Percentiles rank a stretch among this genome's conserved stretches.
These are phyloP conservation scores for Laticauda colubrina DNA, from an alignment of 2,113 vertebrate genomes.

Conservation along the genomic window DNA sequence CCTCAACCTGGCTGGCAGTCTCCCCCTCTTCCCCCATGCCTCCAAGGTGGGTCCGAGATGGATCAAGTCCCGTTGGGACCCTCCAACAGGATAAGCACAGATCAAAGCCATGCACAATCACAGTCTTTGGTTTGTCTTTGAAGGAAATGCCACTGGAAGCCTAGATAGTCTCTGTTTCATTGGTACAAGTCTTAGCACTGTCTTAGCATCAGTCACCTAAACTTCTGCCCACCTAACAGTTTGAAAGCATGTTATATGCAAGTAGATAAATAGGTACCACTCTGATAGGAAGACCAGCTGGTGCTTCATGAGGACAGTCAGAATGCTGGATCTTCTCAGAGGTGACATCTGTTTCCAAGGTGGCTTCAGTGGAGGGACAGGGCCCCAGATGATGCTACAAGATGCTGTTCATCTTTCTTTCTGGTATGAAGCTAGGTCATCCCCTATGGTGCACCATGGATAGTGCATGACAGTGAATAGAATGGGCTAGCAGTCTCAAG, in stretches of 20 bases:
- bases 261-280: background rate
- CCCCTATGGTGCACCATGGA: background rate
- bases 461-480: background rate
- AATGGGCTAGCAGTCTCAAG: background rate
- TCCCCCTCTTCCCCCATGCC: too few species aligned
- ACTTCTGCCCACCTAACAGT: background rate
- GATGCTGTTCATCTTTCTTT: background rate
- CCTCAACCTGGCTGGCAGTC: too few species aligned
- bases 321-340: background rate
- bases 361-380: background rate
- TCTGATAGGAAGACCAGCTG: background rate
- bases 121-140: too few species aligned
- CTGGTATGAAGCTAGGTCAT: background rate
- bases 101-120: too few species aligned
- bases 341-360: background rate
- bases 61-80: too few species aligned
- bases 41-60: too few species aligned
- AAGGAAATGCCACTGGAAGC: too few species aligned
- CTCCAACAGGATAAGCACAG: too few species aligned
- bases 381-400: background rate
- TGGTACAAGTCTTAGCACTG: background rate
- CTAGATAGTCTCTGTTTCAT: background rate
- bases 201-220: background rate
- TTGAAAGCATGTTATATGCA: background rate
- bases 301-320: too few species aligned